Conservation (phyloP, 2,888 invertebrate genomes). For the Campoletis raptor region DNA sequence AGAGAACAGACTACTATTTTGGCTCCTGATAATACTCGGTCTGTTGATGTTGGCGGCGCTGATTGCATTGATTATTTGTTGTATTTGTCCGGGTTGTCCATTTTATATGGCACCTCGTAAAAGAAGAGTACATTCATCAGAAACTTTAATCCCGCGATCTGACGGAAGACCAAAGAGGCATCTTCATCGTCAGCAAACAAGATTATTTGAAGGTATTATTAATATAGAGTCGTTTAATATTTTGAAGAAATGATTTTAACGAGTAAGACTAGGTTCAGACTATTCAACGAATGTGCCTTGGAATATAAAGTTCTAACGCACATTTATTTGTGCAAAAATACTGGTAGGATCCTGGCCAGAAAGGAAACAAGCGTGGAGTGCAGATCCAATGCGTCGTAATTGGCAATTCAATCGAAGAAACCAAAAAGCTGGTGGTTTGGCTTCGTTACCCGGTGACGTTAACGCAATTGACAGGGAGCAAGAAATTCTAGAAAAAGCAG, state of each 20-base stretch:
- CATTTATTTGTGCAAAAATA: not conserved
- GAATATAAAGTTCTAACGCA: not conserved
- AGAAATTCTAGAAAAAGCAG: slow-evolving; percentile 65
- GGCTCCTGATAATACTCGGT: slow-evolving; percentile 92
- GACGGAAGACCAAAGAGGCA: slow-evolving; percentile 81
- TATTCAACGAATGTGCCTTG: not conserved
- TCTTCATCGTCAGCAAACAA: slow-evolving; percentile 78
- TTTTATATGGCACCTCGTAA: slow-evolving; percentile 91
- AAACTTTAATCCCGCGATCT: slow-evolving; percentile 78
- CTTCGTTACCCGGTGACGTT: slow-evolving; percentile 82
- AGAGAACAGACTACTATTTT: slow-evolving; percentile 90
- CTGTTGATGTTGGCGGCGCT: slow-evolving; percentile 91
- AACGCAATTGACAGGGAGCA: slow-evolving; percentile 71
- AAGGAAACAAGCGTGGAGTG: slow-evolving; percentile 94
- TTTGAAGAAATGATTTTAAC: not conserved
- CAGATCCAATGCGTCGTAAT: slow-evolving; percentile 88
- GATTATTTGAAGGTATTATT: slow-evolving; percentile 74
- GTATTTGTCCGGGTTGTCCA: slow-evolving; percentile 94
- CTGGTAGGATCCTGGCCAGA: slow-evolving; percentile 74
- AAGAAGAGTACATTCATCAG: slow-evolving; percentile 82
- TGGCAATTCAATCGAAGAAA: slow-evolving; percentile 91
- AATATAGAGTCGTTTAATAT: not conserved
- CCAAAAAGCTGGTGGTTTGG: slow-evolving; percentile 79
- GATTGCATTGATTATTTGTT: slow-evolving; percentile 91
- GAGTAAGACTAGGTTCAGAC: not conserved